A percentile compares a stretch with the other conserved stretches of the same genome.
Conservation (phyloP, 2,113 vertebrate genomes). For the Peucedramus taeniatus region DNA sequence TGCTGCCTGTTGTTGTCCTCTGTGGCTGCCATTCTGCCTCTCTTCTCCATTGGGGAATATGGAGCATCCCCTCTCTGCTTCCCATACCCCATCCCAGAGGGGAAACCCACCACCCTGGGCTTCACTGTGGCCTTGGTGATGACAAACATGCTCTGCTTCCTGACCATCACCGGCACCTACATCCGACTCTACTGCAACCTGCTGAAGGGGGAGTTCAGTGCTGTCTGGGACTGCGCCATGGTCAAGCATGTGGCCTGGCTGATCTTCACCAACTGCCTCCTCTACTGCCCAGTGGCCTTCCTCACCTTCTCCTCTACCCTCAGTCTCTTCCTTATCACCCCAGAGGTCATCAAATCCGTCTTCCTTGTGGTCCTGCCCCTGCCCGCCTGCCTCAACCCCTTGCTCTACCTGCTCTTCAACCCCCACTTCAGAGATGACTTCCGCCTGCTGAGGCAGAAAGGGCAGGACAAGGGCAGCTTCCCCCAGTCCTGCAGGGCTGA, state of each 20-base stretch:
- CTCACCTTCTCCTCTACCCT: conserved; percentile 89
- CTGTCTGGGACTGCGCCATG: conserved; percentile 90
- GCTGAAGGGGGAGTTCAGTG: conserved; percentile 82
- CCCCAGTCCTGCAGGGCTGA: conserved; percentile 66
- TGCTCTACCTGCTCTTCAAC: conserved; percentile 91
- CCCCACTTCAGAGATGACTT: conserved; percentile 84
- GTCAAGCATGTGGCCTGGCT: conserved; percentile 94
- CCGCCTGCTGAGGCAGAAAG: conserved; percentile 70
- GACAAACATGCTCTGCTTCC: conserved; percentile 87
- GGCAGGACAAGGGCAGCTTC: conserved; percentile 67
- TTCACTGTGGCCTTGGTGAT: conserved; percentile 80
- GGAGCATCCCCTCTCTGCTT: conserved; percentile 92
- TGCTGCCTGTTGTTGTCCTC: conserved; percentile 83
- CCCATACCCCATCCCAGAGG: conserved; percentile 79
- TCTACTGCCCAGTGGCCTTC: conserved; percentile 93
- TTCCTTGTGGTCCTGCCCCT: conserved; percentile 89
- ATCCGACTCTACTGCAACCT: conserved; percentile 90
- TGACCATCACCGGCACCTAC: conserved; percentile 87
- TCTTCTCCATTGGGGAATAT: conserved; percentile 85
- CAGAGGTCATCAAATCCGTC: conserved; percentile 88
- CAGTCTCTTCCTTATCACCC: conserved; percentile 84
- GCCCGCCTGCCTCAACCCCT: conserved; percentile 89
- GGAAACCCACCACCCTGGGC: conserved; percentile 74
- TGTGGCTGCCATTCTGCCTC: conserved; percentile 78
- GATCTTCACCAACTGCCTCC: conserved; percentile 90